Base-by-base conservation (phyloP, 2,888 invertebrate species). In the Myopa tessellatipennis region DNA sequence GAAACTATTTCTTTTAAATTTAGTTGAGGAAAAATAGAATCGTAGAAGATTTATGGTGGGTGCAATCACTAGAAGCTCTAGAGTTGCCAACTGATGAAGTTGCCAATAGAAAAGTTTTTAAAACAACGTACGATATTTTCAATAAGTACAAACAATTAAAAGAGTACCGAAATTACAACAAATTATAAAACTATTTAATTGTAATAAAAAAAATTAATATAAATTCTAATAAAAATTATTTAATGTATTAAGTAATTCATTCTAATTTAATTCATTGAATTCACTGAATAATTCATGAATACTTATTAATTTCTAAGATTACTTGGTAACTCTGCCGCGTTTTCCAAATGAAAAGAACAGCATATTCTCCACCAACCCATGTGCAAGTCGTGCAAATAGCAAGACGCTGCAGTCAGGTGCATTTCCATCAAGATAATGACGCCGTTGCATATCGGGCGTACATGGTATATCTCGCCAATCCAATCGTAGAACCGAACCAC, bases 341-440 rank as follows among this genome's bases (percentile, higher is more conserved):
- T 38, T 74, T 8, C 55, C 36, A 67, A 67, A 55, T 55, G 34
- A 61, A 74, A 45, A 18, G 10, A 65, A 74, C 38, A 38, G 38
- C 52, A 61, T 16, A 73, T 45, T 12, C 69, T 36, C 34, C 26
- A 16, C 69, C 58, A 78, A 69, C 71, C 74, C 75, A 76, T 65
- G 77, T 72, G 72, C 71, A 80, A 83, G 82, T 81, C 83, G 83
- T 82, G 83, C 84, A 83, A 83, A 83, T 83, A 18, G 34, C 10
- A n/a, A 10, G 84, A 81, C 82, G 81, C 83, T 83, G 84, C 86
- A 87, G 87, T 87, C 88, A 88, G 88, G 88, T 88, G 88, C 86
- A 87, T 87, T 88, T 87, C 84, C 84, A 87, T 86, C 86, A 85
- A 84, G 87, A 87, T 86, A 86, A 86, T 82, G 78, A 79, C 70